Percentiles rank a stretch among this genome's conserved stretches.
Conservation (phyloP, 2,797 vertebrate genomes). For the Falco biarmicus region DNA sequence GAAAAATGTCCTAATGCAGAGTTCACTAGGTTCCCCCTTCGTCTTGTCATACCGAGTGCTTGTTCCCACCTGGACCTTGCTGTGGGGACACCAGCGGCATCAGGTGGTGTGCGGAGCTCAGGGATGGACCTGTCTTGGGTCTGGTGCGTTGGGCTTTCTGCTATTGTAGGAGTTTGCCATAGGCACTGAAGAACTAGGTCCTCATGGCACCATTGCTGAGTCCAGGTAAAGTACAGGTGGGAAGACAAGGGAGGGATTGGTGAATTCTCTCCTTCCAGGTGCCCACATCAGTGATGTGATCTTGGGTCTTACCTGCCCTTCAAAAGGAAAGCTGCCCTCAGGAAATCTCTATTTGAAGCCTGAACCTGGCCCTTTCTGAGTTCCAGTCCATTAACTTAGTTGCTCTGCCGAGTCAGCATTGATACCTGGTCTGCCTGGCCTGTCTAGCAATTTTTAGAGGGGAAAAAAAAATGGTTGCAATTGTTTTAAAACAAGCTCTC, state of each 20-base stretch:
- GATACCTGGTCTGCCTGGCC: not conserved
- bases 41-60: not conserved
- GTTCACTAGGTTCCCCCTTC: not conserved
- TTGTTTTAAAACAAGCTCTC: not conserved
- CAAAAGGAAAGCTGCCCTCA: not conserved
- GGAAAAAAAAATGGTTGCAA: fast-evolving
- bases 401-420: not conserved
- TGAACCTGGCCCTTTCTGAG: not conserved
- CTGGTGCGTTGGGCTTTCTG: not conserved
- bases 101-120: not conserved
- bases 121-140: not conserved
- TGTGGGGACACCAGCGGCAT: not conserved
- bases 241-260: not conserved
- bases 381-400: not conserved
- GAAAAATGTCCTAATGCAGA: not conserved
- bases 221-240: not conserved
- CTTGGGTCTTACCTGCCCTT: not conserved
- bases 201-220: not conserved
- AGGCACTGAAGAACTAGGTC: not conserved
- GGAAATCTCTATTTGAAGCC: not conserved
- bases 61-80: not conserved
- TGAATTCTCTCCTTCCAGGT: not conserved
- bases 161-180: not conserved
- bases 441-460: not conserved
- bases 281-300: not conserved